A percentile compares a stretch with the other conserved stretches of the same genome.
phyloP scores from a whole-genome alignment of 2,113 vertebrate species.

The Sula dactylatra region DNA sequence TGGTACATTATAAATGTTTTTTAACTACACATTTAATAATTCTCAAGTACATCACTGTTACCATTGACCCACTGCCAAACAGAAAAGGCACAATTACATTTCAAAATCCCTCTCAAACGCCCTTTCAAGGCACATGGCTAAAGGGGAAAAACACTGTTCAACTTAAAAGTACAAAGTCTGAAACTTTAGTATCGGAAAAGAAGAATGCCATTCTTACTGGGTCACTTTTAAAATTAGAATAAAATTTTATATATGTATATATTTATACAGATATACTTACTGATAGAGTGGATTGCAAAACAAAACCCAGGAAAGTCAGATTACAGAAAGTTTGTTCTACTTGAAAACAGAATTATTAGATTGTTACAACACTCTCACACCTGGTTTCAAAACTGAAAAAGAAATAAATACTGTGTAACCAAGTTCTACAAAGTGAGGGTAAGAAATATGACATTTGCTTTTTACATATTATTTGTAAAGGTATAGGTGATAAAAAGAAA shows the following conservation, averaged over 20 bases:
- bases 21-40: neutral
- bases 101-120: neutral
- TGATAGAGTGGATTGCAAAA: neutral
- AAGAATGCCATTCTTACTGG: neutral
- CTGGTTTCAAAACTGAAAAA: neutral
- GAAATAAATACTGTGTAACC: neutral
- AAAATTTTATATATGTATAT: accelerated
- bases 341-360: neutral
- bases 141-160: neutral
- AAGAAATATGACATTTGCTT: neutral
- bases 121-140: neutral
- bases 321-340: neutral
- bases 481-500: neutral
- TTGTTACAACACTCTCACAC: neutral
- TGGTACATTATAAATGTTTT: neutral
- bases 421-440: neutral
- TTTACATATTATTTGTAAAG: neutral
- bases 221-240: neutral
- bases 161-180: neutral
- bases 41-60: neutral
- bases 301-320: neutral
- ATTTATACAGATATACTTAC: neutral
- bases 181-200: neutral
- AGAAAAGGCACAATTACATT: neutral
- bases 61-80: neutral